Conservation (phyloP, 1,140 invertebrate genomes). For the Neuroterus valhalla region DNA sequence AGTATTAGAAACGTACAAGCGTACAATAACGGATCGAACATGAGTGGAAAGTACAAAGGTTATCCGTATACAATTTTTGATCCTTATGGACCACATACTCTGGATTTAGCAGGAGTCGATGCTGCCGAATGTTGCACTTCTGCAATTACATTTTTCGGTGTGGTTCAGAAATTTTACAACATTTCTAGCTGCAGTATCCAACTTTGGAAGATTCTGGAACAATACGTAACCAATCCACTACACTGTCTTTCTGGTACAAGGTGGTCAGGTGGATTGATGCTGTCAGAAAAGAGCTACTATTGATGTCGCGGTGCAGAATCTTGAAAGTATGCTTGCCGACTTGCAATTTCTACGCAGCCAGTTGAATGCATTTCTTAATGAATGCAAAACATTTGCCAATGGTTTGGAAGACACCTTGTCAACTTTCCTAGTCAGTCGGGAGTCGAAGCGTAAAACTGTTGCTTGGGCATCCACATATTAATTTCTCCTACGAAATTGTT, state of each 20-base stretch:
- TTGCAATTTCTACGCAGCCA: neutral
- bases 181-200: constrained; percentile 46
- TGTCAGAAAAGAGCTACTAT: neutral
- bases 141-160: constrained; percentile 43
- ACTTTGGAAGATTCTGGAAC: constrained; percentile 43
- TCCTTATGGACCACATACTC: constrained; percentile 41
- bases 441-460: neutral
- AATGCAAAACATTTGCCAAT: neutral
- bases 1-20: constrained; percentile 40
- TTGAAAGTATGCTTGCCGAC: neutral
- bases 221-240: constrained; percentile 6
- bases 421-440: neutral
- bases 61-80: constrained; percentile 37
- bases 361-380: neutral
- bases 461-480: too few species aligned
- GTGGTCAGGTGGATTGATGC: constrained; percentile 19
- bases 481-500: too few species aligned
- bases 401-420: neutral
- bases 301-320: neutral
- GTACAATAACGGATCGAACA: constrained; percentile 47
- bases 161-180: constrained; percentile 40
- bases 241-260: constrained; percentile 37
- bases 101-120: constrained; percentile 43
- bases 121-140: constrained; percentile 43
- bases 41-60: constrained; percentile 42